Conservation (phyloP, 2,888 invertebrate genomes). For the Volucella bombylans region DNA sequence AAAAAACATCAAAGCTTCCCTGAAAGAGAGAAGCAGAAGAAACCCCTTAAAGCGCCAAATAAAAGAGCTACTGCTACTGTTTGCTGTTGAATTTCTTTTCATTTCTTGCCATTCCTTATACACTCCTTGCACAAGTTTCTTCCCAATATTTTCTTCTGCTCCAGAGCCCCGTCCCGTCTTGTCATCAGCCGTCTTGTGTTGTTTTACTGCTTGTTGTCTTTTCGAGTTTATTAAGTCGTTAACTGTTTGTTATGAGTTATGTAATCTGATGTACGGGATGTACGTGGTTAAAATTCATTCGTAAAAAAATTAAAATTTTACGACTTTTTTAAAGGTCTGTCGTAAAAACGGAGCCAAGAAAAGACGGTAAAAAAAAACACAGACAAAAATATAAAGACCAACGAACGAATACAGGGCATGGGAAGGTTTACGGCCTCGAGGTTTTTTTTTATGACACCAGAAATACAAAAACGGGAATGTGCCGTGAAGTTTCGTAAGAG, state of each 20-base stretch:
- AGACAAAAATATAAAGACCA: neutral
- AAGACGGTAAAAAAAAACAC: neutral
- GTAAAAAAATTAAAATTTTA: conserved; percentile 69
- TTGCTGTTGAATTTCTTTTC: conserved; percentile 20
- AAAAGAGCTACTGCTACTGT: conserved; percentile 45
- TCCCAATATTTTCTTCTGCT: neutral
- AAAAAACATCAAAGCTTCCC: conserved; percentile 13
- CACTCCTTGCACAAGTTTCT: neutral
- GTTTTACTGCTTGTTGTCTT: conserved; percentile 54
- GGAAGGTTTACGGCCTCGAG: conserved; percentile 55
- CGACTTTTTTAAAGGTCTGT: conserved; percentile 62
- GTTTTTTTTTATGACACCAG: conserved; percentile 53
- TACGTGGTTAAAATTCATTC: conserved; percentile 71
- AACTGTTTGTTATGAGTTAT: conserved; percentile 74
- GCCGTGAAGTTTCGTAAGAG: conserved; percentile 56
- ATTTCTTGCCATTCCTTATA: neutral
- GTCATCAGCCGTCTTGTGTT: neutral
- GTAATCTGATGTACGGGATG: conserved; percentile 71
- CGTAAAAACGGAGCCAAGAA: conserved; percentile 51
- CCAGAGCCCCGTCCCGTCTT: conserved; percentile 1
- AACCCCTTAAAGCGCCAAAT: conserved; percentile 62
- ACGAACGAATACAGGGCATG: conserved; percentile 46
- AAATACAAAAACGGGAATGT: conserved; percentile 57
- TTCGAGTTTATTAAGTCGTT: conserved; percentile 73
- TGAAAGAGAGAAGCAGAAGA: neutral